phyloP scores from a whole-genome alignment of 1,140 invertebrate species.

The Drosophila orosa region DNA sequence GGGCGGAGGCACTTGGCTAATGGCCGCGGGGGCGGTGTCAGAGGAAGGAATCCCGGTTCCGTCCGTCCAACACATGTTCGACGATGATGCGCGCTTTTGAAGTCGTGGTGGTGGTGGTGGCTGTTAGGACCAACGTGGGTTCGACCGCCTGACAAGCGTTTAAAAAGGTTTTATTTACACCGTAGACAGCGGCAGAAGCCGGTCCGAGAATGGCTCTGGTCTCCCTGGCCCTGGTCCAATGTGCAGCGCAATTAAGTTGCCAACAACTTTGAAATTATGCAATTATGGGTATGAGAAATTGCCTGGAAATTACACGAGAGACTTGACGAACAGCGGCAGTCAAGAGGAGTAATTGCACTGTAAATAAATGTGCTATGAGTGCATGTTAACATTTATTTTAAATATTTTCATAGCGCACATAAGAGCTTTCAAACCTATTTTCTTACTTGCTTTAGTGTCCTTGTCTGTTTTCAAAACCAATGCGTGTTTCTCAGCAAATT shows the following conservation, averaged over 20 bases:
- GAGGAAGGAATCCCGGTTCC: not conserved
- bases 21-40: not conserved
- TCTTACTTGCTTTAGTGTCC: not conserved
- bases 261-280: slow-evolving; percentile 84
- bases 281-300: slow-evolving; percentile 84
- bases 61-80: slow-evolving; percentile 70
- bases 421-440: too few species aligned
- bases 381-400: too few species aligned
- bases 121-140: slow-evolving; percentile 59
- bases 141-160: slow-evolving; percentile 74
- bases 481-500: too few species aligned
- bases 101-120: slow-evolving; percentile 57
- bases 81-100: slow-evolving; percentile 77
- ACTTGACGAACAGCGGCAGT: slow-evolving; percentile 74
- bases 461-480: too few species aligned
- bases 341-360: slow-evolving; percentile 14
- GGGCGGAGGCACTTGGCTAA: slow-evolving; percentile 41
- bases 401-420: too few species aligned
- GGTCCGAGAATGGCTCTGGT: slow-evolving; percentile 32
- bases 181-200: slow-evolving; percentile 56
- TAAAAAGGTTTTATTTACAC: slow-evolving; percentile 83
- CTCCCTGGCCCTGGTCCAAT: slow-evolving; percentile 49
- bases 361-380: not conserved
- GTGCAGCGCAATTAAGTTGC: slow-evolving; percentile 82
- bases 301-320: slow-evolving; percentile 80